These are phyloP conservation scores for Phaethon lepturus DNA, from an alignment of 2,113 vertebrate species.

Conservation along the genomic window DNA sequence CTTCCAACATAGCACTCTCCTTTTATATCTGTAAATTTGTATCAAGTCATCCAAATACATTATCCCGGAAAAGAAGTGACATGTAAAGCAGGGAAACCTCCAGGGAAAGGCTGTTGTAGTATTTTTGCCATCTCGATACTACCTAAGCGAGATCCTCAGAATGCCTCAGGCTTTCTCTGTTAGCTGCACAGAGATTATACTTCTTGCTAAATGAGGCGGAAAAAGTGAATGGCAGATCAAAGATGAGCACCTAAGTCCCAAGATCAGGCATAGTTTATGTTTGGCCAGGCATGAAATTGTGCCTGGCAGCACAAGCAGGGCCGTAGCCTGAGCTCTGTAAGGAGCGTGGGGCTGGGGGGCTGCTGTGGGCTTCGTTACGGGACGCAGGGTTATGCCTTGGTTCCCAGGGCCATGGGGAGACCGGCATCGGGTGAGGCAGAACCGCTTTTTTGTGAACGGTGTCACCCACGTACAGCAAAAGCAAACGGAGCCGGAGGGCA, in stretches of 20 bases:
- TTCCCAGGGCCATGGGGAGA: neutral
- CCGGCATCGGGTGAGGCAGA: neutral
- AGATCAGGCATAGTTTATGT: neutral
- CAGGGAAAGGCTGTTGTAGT: neutral
- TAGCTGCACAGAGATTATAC: neutral
- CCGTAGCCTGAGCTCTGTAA: neutral
- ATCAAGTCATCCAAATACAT: neutral
- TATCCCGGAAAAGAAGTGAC: neutral
- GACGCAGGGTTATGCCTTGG: neutral
- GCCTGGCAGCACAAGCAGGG: neutral
- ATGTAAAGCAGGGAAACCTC: neutral
- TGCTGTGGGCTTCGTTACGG: neutral
- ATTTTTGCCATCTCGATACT: neutral
- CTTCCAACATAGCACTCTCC: neutral
- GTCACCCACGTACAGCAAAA: neutral
- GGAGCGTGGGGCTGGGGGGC: neutral
- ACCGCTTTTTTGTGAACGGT: neutral
- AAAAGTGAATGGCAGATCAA: neutral
- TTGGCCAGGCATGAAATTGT: neutral
- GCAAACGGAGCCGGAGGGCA: neutral
- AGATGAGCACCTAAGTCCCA: neutral
- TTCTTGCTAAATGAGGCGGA: neutral
- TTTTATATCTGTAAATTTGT: neutral
- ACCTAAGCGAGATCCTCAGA: neutral
- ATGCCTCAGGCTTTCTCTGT: neutral